Evolutionary conservation across 2,797 vertebrate genomes (phyloP), one percentile per base, ranked within the genome.

Genomic region (Garrulus glandarius): DNA sequence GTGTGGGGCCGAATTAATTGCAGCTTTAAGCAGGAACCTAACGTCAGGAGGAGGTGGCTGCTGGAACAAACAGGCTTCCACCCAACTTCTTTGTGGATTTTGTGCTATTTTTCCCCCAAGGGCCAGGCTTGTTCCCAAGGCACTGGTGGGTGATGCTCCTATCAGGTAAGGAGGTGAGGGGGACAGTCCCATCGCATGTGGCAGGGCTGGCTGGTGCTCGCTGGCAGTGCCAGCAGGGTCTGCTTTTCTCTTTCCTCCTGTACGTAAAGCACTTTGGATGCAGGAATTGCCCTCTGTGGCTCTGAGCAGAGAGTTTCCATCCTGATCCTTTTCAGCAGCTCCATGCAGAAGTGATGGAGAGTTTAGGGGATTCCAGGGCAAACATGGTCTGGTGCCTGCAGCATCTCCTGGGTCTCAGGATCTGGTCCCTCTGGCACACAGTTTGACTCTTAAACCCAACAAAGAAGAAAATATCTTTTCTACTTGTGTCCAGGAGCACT

Each of bases 81-180:
- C 36, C 12, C 50, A 44, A 43, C 13, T 68, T 37, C 56, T 61
- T 4, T 22, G 32, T 2, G 8, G 27, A 47, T 69, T 72, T 52
- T 55, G 20, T 77, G 65, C 6, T 43, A 26, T 43, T 64, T 56
- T 21, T 30, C 4, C 3, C 6, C 30, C 15, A 13, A 32, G 61
- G 49, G n/a, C 36, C 30, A 34, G 36, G 14, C 8, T 76, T 0
- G 0, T 47, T 85, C 36, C 0, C 0, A 1, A 52, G 23, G 32
- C 4, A 22, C 27, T 3, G 5, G 37, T 7, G 9, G 15, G 32
- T 1, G 11, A 67, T 80, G 47, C 18, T 26, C 8, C 14, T 46
- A 19, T 30, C 47, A 86, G 79, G 60, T 77, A 84, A 74, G 41
- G 69, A 74, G 72, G 10, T 39, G 72, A 44, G 80, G 46, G 49